Percentiles rank a stretch among this genome's conserved stretches.
Evolutionary conservation across 2,888 invertebrate species (phyloP).

Genomic region (Rotaria socialis): DNA sequence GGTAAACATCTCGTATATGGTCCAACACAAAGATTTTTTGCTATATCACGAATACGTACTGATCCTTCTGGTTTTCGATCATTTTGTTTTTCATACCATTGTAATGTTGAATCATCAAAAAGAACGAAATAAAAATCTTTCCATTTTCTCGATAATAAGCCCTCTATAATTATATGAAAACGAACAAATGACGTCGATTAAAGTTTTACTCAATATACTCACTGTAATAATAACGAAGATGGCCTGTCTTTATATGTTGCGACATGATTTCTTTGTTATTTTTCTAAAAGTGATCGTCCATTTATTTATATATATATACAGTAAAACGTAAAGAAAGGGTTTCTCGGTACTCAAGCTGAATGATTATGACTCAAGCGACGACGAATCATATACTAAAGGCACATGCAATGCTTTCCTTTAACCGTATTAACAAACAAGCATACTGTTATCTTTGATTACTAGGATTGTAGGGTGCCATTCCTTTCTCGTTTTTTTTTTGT

Average conservation of each 20-base stretch:
- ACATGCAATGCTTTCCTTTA: background rate
- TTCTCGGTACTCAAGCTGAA: background rate
- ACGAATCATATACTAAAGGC: background rate
- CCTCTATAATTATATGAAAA: background rate
- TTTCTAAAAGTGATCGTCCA: background rate
- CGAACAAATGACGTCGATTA: background rate
- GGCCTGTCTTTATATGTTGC: slow-evolving; percentile 1
- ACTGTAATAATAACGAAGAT: slow-evolving; percentile 25
- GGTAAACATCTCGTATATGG: slow-evolving; percentile 46
- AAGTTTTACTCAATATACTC: background rate
- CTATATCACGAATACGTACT: slow-evolving; percentile 39
- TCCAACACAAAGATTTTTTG: slow-evolving; percentile 44
- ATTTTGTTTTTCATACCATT: slow-evolving; percentile 42
- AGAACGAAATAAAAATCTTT: slow-evolving; percentile 46
- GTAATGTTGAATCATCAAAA: slow-evolving; percentile 44
- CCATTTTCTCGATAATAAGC: slow-evolving; percentile 45
- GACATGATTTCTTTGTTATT: background rate
- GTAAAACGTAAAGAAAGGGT: too few relatives aligned
- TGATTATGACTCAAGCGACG: background rate
- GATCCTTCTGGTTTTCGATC: slow-evolving; percentile 45
- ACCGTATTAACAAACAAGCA: background rate
- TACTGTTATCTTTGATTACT: background rate
- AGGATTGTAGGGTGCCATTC: background rate
- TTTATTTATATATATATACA: background rate
- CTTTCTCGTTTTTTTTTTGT: background rate